Base-by-base conservation (phyloP, 2,113 vertebrate genomes). In the Archilochus colubris region DNA sequence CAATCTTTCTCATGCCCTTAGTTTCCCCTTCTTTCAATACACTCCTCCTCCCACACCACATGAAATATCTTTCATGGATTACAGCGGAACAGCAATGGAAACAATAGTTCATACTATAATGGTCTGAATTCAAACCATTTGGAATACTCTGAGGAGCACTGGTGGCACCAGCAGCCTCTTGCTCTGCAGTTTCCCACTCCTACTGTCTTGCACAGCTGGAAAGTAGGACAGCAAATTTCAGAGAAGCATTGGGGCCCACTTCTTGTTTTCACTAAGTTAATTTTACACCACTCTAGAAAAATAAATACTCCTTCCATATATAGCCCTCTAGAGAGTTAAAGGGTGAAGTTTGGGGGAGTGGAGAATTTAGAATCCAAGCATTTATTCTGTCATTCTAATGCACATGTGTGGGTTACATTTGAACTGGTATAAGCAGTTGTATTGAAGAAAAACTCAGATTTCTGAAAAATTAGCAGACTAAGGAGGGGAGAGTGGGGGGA, bases 1-100 rank as follows among this genome's bases (percentile, higher is more conserved):
- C 12, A 90, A 80, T 84, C 79, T 93, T 95, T 95, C 93, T 96
- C 91, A 89, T 92, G 95, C 81, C 88, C 94, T 96, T 67, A 73
- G 38, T 82, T 89, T 93, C 77, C 83, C 58, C 38, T 92, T 36
- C 31, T 91, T 93, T 79, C 53, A 70, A 63, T 38, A 9, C 27
- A 21, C 10, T 81, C 40, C 63, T 93, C 83, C 94, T 95, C 90
- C 93, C 91, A 93, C 84, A 83, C 25, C 48, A 64, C 84, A 78
- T 54, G 67, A 88, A 91, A 86, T 17, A 38, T 40, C 50, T 48
- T 82, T 70, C 63, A 46, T 54, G 69, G 66, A 25, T 78, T 91
- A 43, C 7, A 30, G 81, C 38, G 33, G 27, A 88, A 2, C 61
- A 88, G 4, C 77, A 82, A 66, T 74, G 91, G 86, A 89, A 96